phyloP scores from a whole-genome alignment of 2,113 vertebrate species.

The Xyrauchen texanus region DNA sequence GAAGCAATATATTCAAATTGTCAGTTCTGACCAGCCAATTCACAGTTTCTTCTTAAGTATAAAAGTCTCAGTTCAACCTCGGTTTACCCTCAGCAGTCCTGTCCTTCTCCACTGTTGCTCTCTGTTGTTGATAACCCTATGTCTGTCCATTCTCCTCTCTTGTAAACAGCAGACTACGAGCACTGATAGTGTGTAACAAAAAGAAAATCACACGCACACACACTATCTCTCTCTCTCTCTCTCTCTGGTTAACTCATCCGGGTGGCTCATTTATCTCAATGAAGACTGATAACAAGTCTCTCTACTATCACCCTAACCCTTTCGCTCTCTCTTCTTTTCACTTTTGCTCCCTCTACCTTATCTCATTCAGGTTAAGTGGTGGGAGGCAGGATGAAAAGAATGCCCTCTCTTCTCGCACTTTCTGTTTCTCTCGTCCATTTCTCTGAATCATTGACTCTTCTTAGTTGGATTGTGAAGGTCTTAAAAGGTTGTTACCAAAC shows the following conservation, averaged over 20 bases:
- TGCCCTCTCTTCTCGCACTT: not conserved
- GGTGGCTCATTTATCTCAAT: slow-evolving; percentile 47
- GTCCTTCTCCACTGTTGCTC: slow-evolving; percentile 4
- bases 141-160: slow-evolving; percentile 24
- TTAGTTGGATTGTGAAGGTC: slow-evolving; percentile 21
- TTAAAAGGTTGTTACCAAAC: slow-evolving; percentile 5
- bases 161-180: slow-evolving; percentile 35
- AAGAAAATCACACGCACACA: no score
- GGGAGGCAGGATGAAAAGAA: slow-evolving; percentile 27
- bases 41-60: no score
- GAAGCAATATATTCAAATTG: no score
- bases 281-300: slow-evolving; percentile 44
- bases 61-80: no score
- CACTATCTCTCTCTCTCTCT: not conserved
- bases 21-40: no score
- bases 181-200: not conserved
- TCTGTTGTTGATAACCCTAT: slow-evolving; percentile 8
- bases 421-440: not conserved
- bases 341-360: slow-evolving; percentile 20
- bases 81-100: not conserved
- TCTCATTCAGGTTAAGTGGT: slow-evolving; percentile 44
- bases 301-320: slow-evolving; percentile 1
- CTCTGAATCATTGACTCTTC: slow-evolving; percentile 27
- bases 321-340: not conserved
- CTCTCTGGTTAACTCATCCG: slow-evolving; percentile 19